Base-by-base conservation (phyloP, 2,888 invertebrate genomes). In the Antheraea assamensis region DNA sequence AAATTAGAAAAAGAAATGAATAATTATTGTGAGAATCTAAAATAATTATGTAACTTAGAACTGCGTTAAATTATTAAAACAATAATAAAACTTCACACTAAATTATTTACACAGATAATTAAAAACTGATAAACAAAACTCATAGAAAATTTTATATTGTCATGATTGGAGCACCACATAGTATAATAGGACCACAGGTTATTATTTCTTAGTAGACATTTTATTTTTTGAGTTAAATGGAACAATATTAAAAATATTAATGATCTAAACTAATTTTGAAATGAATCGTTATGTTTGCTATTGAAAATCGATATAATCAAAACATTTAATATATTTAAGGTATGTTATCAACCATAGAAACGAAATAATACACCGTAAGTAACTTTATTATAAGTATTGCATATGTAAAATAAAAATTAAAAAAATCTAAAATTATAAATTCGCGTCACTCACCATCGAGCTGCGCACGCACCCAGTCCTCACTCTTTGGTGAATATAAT, bases 51-150 rank as follows among this genome's bases (percentile, higher is more conserved):
- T 58, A 58, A 58, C n/a, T 24, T 58, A 24, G 24, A 58, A 58
- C 58, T 24, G 58, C 1, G 58, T 58, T 13, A 10, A 58, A 7
- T 35, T 21, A 35, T 68, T 21, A 68, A 68, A 68, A 35, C 35
- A 66, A 66, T 66, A 31, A 35, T 68, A 4, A 21, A 35, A 35
- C 30, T 30, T 30, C 61, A 68, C 35, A 35, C n/a, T 68, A 68
- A 35, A 21, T 1, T 35, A 66, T 31, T 31, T 31, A 31, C 31
- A 66, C 31, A 31, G 35, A 35, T 35, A n/a, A 21, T 35, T 35
- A 64, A 68, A 21, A 35, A 68, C 19, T 31, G 17, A 35, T 64
- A 30, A 68, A 68, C 35, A n/a, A 35, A 66, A 66, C 66, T 35
- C 2, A 19, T 35, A 35, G 19, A n/a, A 68, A 31, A 35, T 30